Evolutionary conservation across 2,797 vertebrate species (phyloP), one percentile per base, ranked within the genome.

Genomic region (Etheostoma perlongum): DNA sequence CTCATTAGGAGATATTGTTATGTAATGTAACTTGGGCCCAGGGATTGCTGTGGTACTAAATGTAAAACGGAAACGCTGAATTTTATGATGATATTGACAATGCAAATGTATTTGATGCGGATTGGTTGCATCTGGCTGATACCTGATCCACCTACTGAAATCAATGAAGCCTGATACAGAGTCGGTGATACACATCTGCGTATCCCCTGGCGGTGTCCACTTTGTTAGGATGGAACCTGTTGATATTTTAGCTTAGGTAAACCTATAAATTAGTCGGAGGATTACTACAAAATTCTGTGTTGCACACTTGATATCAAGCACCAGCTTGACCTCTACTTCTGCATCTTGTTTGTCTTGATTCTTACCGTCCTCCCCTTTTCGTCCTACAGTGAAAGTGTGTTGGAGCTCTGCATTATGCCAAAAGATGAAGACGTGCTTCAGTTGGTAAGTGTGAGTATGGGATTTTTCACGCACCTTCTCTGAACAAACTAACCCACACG

Each of bases 401-500:
- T 99, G 95, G 97, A 99, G 86, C 97, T 99, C 55, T 97, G 96
- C 73, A 99, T 99, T 84, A 98, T 99, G 98, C 97, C 98, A 90
- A 98, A 98, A 92, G 97, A 99, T 0, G 98, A 99, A 92, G 98
- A 99, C 68, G 96, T 99, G 85, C 96, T 99, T 76, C 98, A 99
- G 92, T 92, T 99, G 97, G 98, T 99, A 94, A 98, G 98, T 95
- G 80, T 86, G 83, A 89, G 74, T 76, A 83, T 72, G 52, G 76
- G 14, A 71, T 74, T 91, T 88, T 87, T 62, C 46, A 72, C 25
- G 60, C 78, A 52, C 58, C 66, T 78, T 85, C 44, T 14, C 25
- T 46, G 4, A 74, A 42, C 48, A 51, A 62, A 64, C 72, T 33
- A 54, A 33, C 62, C 46, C 27, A 57, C 67, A 67, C n/a, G 1